Conservation (phyloP, 2,888 invertebrate species). For the Helicoverpa assulta region DNA sequence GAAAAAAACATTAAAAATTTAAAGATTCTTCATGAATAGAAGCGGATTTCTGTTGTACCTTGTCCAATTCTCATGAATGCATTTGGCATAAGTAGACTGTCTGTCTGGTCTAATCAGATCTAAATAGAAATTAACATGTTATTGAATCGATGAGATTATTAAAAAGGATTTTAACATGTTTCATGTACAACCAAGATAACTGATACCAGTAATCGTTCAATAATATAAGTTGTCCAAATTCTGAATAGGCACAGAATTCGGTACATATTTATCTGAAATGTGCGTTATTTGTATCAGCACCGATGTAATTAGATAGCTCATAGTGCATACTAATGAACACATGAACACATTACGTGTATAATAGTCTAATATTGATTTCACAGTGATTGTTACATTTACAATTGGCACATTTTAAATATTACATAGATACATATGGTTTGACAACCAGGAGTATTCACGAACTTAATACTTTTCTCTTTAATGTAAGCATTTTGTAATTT, state of each 20-base stretch:
- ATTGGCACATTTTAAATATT: constrained; percentile 60
- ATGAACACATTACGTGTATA: constrained; percentile 55
- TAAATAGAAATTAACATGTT: constrained; percentile 39
- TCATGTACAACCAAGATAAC: constrained; percentile 39
- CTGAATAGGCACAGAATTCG: constrained; percentile 53
- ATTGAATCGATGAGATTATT: constrained; percentile 50
- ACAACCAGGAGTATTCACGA: constrained; percentile 46
- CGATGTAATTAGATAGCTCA: constrained; percentile 40
- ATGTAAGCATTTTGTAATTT: constrained; percentile 52
- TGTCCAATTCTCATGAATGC: too few species aligned
- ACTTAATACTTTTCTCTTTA: constrained; percentile 34
- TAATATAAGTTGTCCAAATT: constrained; percentile 33
- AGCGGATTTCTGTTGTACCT: too few species aligned
- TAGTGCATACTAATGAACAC: constrained; percentile 36
- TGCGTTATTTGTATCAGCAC: constrained; percentile 62
- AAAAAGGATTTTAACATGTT: constrained; percentile 20
- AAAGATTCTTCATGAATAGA: too few species aligned
- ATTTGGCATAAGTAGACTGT: too few species aligned
- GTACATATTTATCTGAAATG: constrained; percentile 56
- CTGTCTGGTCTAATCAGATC: constrained; percentile 50
- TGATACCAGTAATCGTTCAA: constrained; percentile 32
- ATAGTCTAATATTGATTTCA: constrained; percentile 60
- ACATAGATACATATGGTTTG: constrained; percentile 39
- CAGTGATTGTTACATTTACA: constrained; percentile 47
- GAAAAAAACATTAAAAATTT: too few species aligned